Conservation (phyloP, 2,888 invertebrate species). For the Ichneumoninae sp. region DNA sequence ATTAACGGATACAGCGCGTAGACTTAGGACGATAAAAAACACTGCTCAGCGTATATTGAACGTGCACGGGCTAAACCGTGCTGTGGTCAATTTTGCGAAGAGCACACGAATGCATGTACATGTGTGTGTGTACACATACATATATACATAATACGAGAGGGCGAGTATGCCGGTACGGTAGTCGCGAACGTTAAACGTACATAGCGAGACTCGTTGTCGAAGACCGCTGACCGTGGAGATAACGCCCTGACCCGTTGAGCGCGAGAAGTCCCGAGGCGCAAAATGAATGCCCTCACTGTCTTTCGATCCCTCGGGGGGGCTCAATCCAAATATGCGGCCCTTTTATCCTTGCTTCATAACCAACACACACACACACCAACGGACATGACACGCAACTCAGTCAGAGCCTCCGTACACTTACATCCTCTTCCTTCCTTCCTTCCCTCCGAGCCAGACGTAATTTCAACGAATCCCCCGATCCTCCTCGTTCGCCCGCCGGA, state of each 20-base stretch:
- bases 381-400: constrained; percentile 62
- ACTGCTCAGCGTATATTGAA: constrained; percentile 28
- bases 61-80: constrained; percentile 6
- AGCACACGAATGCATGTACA: not conserved
- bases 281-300: constrained; percentile 84
- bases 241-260: constrained; percentile 84
- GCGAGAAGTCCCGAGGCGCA: constrained; percentile 73
- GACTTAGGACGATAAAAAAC: constrained; percentile 8
- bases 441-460: constrained; percentile 23
- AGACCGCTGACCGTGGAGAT: constrained; percentile 84
- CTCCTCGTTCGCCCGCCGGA: not conserved
- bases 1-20: constrained; percentile 26
- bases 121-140: not conserved
- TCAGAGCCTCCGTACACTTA: constrained; percentile 22
- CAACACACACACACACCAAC: constrained; percentile 31
- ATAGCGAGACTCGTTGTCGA: constrained; percentile 81
- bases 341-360: constrained; percentile 68
- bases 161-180: constrained; percentile 71
- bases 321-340: constrained; percentile 73
- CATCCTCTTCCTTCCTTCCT: constrained; percentile 23
- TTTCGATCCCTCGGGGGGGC: constrained; percentile 63
- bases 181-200: constrained; percentile 63
- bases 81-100: constrained; percentile 31
- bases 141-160: constrained; percentile 56
- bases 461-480: constrained; percentile 57